A percentile compares a stretch with the other conserved stretches of the same genome.
Conservation (phyloP, 1,140 invertebrate species). For the Drosophila subpulchrella region DNA sequence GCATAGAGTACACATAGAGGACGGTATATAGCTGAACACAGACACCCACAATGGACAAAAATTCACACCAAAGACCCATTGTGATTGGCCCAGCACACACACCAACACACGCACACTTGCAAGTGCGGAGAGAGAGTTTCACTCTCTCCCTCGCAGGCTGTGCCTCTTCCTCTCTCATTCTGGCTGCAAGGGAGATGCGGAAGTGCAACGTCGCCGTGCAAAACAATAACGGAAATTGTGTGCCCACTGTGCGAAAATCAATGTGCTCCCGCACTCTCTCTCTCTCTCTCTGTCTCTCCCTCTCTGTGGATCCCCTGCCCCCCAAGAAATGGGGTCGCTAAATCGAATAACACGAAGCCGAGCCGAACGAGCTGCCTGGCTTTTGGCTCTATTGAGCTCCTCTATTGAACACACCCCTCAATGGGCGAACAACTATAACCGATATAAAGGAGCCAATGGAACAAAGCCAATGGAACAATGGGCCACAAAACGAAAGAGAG, state of each 20-base stretch:
- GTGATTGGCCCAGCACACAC: conserved; percentile 72
- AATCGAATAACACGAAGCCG: conserved; percentile 59
- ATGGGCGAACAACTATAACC: conserved; percentile 79
- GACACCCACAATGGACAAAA: conserved; percentile 82
- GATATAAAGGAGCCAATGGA: conserved; percentile 82
- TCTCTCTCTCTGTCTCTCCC: conserved; percentile 1
- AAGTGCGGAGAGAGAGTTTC: conserved; percentile 6
- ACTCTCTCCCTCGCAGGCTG: conserved; percentile 19
- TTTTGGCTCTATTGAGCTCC: conserved; percentile 62
- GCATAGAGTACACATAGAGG: conserved; percentile 53
- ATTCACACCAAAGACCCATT: conserved; percentile 80
- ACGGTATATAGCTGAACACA: conserved; percentile 75
- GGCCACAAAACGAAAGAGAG: conserved; percentile 52
- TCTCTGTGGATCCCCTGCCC: background rate
- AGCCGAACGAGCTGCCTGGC: conserved; percentile 54
- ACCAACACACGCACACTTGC: conserved; percentile 9
- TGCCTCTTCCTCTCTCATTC: conserved; percentile 34
- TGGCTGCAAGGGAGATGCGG: conserved; percentile 49
- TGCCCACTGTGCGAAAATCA: conserved; percentile 57
- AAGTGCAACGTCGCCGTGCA: conserved; percentile 75
- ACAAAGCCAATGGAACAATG: conserved; percentile 75
- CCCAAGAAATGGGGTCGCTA: conserved; percentile 61
- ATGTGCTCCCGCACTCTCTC: conserved; percentile 28
- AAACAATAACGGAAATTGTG: conserved; percentile 82
- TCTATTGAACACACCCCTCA: conserved; percentile 82